A percentile compares a stretch with the other conserved stretches of the same genome.
Conservation (phyloP, 2,888 invertebrate genomes). For the Scaeva pyrastri region DNA sequence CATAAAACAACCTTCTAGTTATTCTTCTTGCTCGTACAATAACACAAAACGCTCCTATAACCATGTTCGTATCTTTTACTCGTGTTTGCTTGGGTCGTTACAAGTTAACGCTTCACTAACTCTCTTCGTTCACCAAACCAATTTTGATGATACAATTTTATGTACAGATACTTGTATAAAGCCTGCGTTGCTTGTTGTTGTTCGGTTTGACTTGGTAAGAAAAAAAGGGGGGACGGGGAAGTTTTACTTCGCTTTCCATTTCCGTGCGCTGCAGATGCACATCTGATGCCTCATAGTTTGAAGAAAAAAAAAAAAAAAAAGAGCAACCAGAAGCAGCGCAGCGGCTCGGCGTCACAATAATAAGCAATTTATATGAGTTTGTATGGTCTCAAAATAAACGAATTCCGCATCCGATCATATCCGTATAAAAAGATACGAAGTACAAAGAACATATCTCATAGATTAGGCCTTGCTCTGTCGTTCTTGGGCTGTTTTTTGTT, state of each 20-base stretch:
- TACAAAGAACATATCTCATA: slow-evolving; percentile 66
- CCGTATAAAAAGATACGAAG: slow-evolving; percentile 44
- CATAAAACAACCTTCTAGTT: background rate
- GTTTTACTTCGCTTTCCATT: slow-evolving; percentile 62
- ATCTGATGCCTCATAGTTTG: slow-evolving; percentile 3
- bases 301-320: too few species aligned
- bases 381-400: slow-evolving; percentile 41
- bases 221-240: background rate
- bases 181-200: background rate
- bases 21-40: too few species aligned
- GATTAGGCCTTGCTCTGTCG: slow-evolving; percentile 53
- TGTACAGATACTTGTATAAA: too few species aligned
- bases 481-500: slow-evolving; percentile 2
- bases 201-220: too few species aligned
- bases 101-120: slow-evolving; percentile 64
- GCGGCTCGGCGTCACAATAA: slow-evolving; percentile 38
- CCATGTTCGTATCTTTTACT: slow-evolving; percentile 23
- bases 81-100: slow-evolving; percentile 39
- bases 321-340: too few species aligned
- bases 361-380: slow-evolving; percentile 33
- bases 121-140: slow-evolving; percentile 7
- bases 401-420: slow-evolving; percentile 49
- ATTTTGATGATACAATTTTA: slow-evolving; percentile 23
- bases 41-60: slow-evolving; percentile 20
- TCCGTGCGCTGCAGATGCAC: slow-evolving; percentile 41